These are phyloP conservation scores for Polypedilum vanderplanki DNA, from an alignment of 1,140 invertebrate genomes.

Conservation along the genomic window DNA sequence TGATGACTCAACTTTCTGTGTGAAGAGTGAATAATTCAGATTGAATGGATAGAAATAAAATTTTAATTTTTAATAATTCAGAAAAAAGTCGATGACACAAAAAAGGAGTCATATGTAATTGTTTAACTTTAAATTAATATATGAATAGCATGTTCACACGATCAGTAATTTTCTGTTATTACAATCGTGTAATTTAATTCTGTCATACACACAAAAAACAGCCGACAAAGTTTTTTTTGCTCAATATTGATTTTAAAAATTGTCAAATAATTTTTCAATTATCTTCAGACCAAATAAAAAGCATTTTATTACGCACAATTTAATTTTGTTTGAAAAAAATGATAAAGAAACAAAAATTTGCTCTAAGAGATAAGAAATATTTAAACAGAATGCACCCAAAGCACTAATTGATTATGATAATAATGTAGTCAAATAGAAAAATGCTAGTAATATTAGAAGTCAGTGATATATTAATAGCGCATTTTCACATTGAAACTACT, in stretches of 20 bases:
- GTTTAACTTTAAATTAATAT: too few relatives aligned
- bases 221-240: not conserved
- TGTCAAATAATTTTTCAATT: not conserved
- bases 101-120: too few relatives aligned
- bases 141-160: too few relatives aligned
- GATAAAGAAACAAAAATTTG: not conserved
- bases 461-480: not conserved
- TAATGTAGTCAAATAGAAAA: not conserved
- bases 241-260: not conserved
- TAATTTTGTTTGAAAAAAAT: not conserved
- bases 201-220: too few relatives aligned
- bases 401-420: conserved; percentile 5
- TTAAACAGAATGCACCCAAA: not conserved
- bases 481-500: not conserved
- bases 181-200: too few relatives aligned
- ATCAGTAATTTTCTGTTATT: too few relatives aligned
- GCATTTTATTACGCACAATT: not conserved
- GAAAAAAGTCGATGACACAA: too few relatives aligned
- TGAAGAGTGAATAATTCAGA: too few relatives aligned
- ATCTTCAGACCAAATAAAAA: not conserved
- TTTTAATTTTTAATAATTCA: too few relatives aligned
- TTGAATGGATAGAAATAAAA: too few relatives aligned
- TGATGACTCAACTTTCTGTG: too few relatives aligned
- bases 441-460: too few relatives aligned
- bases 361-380: not conserved